Percentiles rank a stretch among this genome's conserved stretches.
Conservation (phyloP, 2,113 vertebrate genomes). For the Triplophysa tibetana region DNA sequence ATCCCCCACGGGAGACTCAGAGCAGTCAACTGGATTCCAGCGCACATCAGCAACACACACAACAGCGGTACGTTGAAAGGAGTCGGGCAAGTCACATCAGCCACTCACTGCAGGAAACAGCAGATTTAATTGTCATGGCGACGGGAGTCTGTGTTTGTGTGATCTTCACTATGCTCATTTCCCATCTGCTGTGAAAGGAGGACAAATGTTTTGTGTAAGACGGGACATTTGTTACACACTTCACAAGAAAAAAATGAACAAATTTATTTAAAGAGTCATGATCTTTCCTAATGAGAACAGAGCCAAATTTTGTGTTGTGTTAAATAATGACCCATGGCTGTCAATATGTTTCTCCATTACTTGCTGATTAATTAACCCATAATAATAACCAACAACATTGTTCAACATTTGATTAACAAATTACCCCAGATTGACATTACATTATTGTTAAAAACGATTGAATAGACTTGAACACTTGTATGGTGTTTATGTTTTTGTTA, state of each 20-base stretch:
- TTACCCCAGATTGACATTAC: too few species aligned
- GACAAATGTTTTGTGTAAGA: background rate
- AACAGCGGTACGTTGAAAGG: background rate
- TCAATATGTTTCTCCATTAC: too few species aligned
- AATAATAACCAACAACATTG: too few species aligned
- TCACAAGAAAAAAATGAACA: background rate
- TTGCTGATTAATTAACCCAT: too few species aligned
- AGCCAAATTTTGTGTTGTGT: too few species aligned
- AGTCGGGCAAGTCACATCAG: background rate
- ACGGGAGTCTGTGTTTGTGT: slow-evolving; percentile 66
- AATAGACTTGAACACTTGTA: too few species aligned
- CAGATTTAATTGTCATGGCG: slow-evolving; percentile 63
- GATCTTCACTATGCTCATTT: slow-evolving; percentile 60
- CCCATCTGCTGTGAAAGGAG: slow-evolving; percentile 63
- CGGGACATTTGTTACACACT: background rate
- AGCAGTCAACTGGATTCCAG: background rate
- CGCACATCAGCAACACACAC: background rate
- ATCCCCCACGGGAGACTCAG: background rate
- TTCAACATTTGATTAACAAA: too few species aligned
- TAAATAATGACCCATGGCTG: too few species aligned
- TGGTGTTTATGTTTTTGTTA: too few species aligned
- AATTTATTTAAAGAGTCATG: background rate
- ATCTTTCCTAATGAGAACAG: too few species aligned
- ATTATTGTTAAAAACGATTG: too few species aligned
- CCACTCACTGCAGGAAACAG: slow-evolving; percentile 36